Evolutionary conservation across 1,140 invertebrate species (phyloP), one percentile per base, ranked within the genome.

Genomic region (Drosophila mayri): DNA sequence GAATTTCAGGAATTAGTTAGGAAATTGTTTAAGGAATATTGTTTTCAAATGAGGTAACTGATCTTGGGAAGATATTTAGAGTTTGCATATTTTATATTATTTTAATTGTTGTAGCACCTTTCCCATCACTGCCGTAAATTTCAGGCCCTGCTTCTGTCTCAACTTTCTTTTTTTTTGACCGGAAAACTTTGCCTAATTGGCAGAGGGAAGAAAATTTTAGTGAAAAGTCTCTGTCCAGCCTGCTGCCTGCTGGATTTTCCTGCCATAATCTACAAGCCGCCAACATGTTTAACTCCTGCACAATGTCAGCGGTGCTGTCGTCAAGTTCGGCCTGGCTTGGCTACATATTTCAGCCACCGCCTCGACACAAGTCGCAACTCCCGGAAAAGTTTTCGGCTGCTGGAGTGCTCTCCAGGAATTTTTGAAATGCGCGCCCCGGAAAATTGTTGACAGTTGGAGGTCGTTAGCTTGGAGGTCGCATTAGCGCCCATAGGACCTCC

Each of bases 401-500:
- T 41, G 58, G 74, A 77, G 75, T 57, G 75, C 61, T 76, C 72
- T 76, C 47, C 38, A 67, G 55, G 37, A 59, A 62, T 81, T 75
- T 73, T 77, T 76, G 64, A 76, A 84, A 76, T 71, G 47, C 61
- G 44, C 63, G 41, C 63, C 54, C 49, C 28, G 28, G n/a, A 76
- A 81, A 83, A 80, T 81, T 81, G 84, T 78, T 84, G 85, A 90
- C 84, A 87, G 84, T 80, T 86, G 61, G 46, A 75, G 76, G 84
- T 80, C 44, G 54, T 72, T 66, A 87, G 80, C 80, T 84, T 80
- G 65, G 68, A 28, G 57, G 81, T 63, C 58, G 77, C 61, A 85
- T 85, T 86, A 84, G 81, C 66, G 60, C 40, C 54, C 54, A 25
- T 22, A 35, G 47, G 22, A 32, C 63, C 63, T 47, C 62, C 76